Evolutionary conservation across 1,140 invertebrate genomes (phyloP).

Genomic region (Cataglyphis hispanica): DNA sequence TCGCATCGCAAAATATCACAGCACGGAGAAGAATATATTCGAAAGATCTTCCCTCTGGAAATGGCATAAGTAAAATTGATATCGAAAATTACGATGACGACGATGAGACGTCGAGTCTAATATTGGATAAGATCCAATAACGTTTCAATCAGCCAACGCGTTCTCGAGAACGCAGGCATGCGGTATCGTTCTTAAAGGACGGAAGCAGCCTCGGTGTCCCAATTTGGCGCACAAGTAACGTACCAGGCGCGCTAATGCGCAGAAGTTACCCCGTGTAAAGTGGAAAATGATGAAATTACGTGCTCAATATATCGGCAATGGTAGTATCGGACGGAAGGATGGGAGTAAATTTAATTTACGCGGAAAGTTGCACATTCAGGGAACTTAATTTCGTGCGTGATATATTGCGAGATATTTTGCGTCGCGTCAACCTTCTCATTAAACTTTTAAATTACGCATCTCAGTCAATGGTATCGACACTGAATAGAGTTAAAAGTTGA

Average conservation of each 20-base stretch:
- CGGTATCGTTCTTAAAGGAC: constrained; percentile 38
- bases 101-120: constrained; percentile 42
- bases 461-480: no score
- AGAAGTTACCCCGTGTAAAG: constrained; percentile 41
- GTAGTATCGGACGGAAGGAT: constrained; percentile 3
- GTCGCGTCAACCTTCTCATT: not conserved
- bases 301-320: constrained; percentile 29
- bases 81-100: constrained; percentile 55
- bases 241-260: constrained; percentile 24
- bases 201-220: constrained; percentile 41
- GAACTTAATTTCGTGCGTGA: constrained; percentile 27
- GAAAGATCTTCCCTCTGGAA: not conserved
- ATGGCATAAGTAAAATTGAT: constrained; percentile 68
- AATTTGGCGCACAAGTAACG: constrained; percentile 45
- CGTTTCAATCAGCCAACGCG: constrained; percentile 73
- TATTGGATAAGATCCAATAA: constrained; percentile 75
- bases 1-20: not conserved
- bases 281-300: constrained; percentile 51
- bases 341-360: constrained; percentile 27
- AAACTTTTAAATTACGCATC: not conserved
- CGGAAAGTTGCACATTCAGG: constrained; percentile 25
- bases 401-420: not conserved
- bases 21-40: not conserved
- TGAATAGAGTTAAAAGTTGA: not conserved
- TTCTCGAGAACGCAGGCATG: constrained; percentile 48